Base-by-base conservation (phyloP, 2,113 vertebrate species). In the Apodemus speciosus region DNA sequence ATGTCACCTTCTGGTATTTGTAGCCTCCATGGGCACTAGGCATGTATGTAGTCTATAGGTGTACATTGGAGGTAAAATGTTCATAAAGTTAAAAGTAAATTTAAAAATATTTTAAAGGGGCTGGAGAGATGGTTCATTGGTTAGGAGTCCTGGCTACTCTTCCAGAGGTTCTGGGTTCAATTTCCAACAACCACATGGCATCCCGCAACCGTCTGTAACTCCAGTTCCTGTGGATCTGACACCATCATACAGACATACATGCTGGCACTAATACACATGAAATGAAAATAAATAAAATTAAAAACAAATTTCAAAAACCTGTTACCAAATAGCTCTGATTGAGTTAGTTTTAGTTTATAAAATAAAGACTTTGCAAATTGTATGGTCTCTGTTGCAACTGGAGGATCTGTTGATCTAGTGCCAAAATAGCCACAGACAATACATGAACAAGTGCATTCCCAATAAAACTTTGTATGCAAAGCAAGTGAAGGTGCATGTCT, bases 271-370 rank as follows among this genome's bases (percentile, higher is more conserved):
- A 62, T 62, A 25, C 60, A 62, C 60, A 62, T 25, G 23, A 25
- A 62, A 62, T 62, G 60, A 62, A 62, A 58, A 58, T 16, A 58
- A 60, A 60, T 9, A 62, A 62, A 62, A 9, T 62, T 62, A 62
- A 62, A 25, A 62, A 62, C 21, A 27, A 62, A 62, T 27, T 62
- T 62, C 27, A 27, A 10, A 62, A 30, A 27, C 15, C 73, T 51
- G 25, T 93, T 93, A 85, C 15, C 73, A 89, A 91, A 75, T 68
- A 89, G 58, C 30, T 94, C 58, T 96, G 87, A 89, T 92, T 58
- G 93, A 89, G 89, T 93, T 91, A 21, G 87, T 53, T 92, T 88
- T 94, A 40, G 23, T 81, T 60, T 92, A 79, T 88, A 85, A 88
- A 91, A 71, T 90, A 14, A 14, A 88, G 35, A 64, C n/a, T 73